phyloP scores from a whole-genome alignment of 2,113 vertebrate species.

The Oreochromis niloticus region DNA sequence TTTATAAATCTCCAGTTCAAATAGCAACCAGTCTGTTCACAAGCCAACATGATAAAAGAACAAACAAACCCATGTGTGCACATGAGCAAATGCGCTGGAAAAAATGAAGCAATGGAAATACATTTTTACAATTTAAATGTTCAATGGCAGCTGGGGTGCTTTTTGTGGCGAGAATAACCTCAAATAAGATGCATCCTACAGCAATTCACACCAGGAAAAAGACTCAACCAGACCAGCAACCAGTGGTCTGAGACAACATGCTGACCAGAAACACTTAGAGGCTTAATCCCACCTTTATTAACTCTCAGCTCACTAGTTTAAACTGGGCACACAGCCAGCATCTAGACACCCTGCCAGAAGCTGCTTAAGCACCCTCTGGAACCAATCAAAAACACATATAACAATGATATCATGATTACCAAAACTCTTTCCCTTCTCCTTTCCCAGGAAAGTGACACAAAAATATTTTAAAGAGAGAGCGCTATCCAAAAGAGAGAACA shows the following conservation, averaged over 20 bases:
- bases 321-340: slow-evolving; percentile 6
- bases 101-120: neutral
- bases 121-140: neutral
- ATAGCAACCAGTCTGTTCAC: slow-evolving; percentile 47
- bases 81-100: neutral
- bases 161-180: neutral
- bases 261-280: neutral
- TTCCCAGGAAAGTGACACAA: neutral
- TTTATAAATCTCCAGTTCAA: slow-evolving; percentile 62
- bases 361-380: neutral
- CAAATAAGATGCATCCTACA: neutral
- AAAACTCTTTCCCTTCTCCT: neutral
- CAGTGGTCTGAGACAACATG: neutral
- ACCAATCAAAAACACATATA: slow-evolving; percentile 11
- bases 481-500: neutral
- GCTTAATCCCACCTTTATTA: slow-evolving; percentile 6
- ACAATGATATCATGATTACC: neutral
- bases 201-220: neutral
- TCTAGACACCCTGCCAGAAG: slow-evolving; percentile 3
- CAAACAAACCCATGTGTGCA: slow-evolving; percentile 42
- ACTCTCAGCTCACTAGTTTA: neutral
- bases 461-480: neutral
- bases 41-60: slow-evolving; percentile 30
- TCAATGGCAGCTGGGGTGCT: neutral
- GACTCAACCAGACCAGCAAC: neutral